A percentile compares a stretch with the other conserved stretches of the same genome.
Evolutionary conservation across 2,797 vertebrate species (phyloP).

Genomic region (Cyprinodon diabolis): DNA sequence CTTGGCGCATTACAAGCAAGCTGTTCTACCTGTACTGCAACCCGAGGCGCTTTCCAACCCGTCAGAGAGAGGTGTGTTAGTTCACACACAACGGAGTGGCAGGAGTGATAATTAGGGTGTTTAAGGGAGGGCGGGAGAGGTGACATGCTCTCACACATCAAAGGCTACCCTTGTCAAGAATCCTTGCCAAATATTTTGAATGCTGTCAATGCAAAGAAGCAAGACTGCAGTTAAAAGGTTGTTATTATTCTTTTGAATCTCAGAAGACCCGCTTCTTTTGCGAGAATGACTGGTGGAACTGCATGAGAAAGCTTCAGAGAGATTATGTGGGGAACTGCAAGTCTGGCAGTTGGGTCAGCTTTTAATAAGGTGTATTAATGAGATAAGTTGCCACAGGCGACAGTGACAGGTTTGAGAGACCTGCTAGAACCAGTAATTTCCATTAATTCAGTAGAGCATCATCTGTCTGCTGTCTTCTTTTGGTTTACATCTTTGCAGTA

Average conservation of each 20-base stretch:
- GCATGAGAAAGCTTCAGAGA: conserved; percentile 23
- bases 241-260: conserved; percentile 27
- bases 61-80: conserved; percentile 57
- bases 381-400: conserved; percentile 31
- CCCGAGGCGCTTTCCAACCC: conserved; percentile 66
- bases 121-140: conserved; percentile 67
- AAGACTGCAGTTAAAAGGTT: conserved; percentile 47
- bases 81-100: conserved; percentile 61
- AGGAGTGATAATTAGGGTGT: conserved; percentile 76
- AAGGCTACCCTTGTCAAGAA: conserved; percentile 65
- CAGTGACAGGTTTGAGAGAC: conserved; percentile 41
- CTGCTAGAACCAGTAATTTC: conserved; percentile 24
- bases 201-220: conserved; percentile 53
- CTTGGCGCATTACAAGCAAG: conserved; percentile 51
- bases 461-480: conserved; percentile 22
- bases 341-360: conserved; percentile 40
- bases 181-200: conserved; percentile 67
- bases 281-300: conserved; percentile 10
- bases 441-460: conserved; percentile 25
- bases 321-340: background rate
- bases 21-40: conserved; percentile 53
- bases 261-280: conserved; percentile 24
- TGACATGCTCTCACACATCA: conserved; percentile 69
- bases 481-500: conserved; percentile 9
- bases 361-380: conserved; percentile 55